Conservation (phyloP, 2,797 vertebrate species). For the Zalophus californianus region DNA sequence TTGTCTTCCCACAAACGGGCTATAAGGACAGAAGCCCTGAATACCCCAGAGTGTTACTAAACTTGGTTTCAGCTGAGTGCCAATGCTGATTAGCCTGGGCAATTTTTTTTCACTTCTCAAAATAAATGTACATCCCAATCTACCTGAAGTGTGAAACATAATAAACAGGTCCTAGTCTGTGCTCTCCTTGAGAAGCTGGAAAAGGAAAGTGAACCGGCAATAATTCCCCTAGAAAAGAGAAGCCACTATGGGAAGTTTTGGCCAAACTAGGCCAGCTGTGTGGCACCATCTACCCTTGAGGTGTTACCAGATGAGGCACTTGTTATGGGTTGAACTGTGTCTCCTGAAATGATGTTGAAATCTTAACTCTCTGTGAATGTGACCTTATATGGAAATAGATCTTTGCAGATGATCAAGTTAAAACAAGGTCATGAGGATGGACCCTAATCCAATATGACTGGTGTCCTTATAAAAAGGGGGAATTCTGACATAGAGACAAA, state of each 20-base stretch:
- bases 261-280: background rate
- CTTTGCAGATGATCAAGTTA: background rate
- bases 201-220: background rate
- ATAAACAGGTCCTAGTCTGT: background rate
- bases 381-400: background rate
- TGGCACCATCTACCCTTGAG: background rate
- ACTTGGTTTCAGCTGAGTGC: background rate
- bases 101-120: conserved; percentile 9
- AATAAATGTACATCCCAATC: background rate
- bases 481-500: background rate
- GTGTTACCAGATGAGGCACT: background rate
- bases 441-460: background rate
- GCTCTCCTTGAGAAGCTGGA: background rate
- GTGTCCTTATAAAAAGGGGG: background rate
- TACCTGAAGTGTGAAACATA: background rate
- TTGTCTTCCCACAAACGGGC: background rate
- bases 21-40: background rate
- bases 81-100: background rate
- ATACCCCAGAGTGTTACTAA: background rate
- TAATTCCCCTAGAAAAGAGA: background rate
- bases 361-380: background rate
- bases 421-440: background rate
- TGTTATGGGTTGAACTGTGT: background rate
- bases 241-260: background rate
- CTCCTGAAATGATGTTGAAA: background rate